Conservation (phyloP, 2,888 invertebrate species). For the Furcula furcula region DNA sequence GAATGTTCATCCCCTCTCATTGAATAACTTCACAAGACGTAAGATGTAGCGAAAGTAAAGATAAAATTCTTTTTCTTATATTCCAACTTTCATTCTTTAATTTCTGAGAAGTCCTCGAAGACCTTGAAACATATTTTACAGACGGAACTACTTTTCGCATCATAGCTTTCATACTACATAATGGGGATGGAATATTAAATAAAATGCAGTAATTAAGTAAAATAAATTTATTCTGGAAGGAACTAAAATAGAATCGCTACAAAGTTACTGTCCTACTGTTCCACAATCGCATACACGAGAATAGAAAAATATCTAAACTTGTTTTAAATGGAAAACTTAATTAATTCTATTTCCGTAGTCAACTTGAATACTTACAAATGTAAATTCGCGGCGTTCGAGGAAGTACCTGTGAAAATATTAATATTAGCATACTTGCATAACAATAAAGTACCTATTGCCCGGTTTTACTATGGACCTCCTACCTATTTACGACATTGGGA, state of each 20-base stretch:
- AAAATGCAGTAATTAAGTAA: constrained; percentile 11
- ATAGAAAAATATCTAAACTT: constrained; percentile 2
- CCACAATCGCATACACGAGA: constrained; percentile 20
- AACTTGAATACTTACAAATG: background rate
- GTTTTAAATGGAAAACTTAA: background rate
- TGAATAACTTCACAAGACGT: constrained; percentile 28
- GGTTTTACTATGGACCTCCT: too few relatives aligned
- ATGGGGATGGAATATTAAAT: constrained; percentile 3
- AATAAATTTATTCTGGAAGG: constrained; percentile 19
- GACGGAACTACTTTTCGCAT: background rate
- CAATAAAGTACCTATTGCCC: too few relatives aligned
- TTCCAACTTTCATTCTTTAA: constrained; percentile 22
- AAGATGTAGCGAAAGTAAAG: constrained; percentile 54
- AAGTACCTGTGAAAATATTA: constrained; percentile 3
- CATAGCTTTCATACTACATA: background rate
- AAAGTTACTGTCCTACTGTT: constrained; percentile 19
- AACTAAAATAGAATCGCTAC: constrained; percentile 15
- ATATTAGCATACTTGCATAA: too few relatives aligned
- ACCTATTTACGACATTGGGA: too few relatives aligned
- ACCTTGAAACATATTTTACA: background rate
- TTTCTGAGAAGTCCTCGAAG: constrained; percentile 1
- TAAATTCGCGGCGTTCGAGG: background rate
- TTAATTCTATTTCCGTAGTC: background rate
- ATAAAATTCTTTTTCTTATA: constrained; percentile 18
- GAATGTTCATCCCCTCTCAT: constrained; percentile 24